Conservation (phyloP, 2,888 invertebrate species). For the Anthrax anthrax region DNA sequence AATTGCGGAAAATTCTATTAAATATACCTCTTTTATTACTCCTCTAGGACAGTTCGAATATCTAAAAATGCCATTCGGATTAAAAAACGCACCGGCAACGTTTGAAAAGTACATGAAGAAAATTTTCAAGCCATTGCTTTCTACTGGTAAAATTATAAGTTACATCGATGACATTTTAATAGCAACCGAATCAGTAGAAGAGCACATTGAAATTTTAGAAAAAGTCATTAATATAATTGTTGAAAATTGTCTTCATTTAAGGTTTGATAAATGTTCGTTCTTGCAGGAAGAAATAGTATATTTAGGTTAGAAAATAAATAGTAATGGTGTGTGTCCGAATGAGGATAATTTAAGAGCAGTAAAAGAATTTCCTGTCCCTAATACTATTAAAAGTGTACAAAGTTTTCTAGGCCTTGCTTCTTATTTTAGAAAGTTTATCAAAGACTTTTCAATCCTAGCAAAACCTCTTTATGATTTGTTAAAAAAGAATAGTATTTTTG, state of each 20-base stretch:
- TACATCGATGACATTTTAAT: conserved; percentile 17
- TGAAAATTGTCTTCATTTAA: background rate
- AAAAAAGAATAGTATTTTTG: conserved; percentile 6
- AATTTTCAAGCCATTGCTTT: conserved; percentile 8
- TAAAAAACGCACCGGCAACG: conserved; percentile 14
- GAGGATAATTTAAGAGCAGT: conserved; percentile 1
- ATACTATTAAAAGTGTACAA: conserved; percentile 13
- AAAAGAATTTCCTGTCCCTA: conserved; percentile 9
- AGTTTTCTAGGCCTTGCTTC: conserved; percentile 9
- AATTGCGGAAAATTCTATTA: no score
- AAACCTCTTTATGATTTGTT: conserved; percentile 20
- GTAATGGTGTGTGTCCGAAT: background rate
- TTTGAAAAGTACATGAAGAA: conserved; percentile 14
- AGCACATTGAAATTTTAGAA: background rate
- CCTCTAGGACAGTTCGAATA: conserved; percentile 19
- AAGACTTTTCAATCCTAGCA: conserved; percentile 13
- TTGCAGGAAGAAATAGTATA: background rate
- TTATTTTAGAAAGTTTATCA: conserved; percentile 11
- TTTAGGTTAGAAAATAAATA: conserved; percentile 1
- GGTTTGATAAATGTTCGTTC: no score
- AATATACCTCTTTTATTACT: no score
- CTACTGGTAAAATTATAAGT: conserved; percentile 7
- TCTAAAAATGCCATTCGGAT: conserved; percentile 1
- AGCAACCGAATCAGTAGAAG: conserved; percentile 2
- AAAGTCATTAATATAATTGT: background rate